Evolutionary conservation across 2,113 vertebrate species (phyloP), one percentile per base, ranked within the genome.

Genomic region (Atrichornis clamosus): DNA sequence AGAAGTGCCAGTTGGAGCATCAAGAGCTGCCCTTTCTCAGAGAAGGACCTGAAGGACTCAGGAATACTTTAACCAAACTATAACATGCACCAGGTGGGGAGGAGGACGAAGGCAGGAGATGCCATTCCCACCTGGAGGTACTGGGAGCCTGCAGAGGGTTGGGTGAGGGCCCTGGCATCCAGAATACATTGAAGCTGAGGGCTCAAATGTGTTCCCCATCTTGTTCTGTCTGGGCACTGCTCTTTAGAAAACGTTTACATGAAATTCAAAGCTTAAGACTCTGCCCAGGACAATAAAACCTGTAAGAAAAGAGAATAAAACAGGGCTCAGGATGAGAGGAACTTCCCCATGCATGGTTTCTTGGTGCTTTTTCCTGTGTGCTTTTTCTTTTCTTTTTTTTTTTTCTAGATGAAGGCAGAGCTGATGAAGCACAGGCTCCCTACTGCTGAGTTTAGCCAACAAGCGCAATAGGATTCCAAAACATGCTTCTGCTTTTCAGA

Each of bases 401-500:
- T 8, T 13, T 12, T 9, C 67, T 67, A 62, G 63, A 49, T 0
- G 22, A 91, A 93, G 72, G 53, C 62, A 83, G 50, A 76, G 24
- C 65, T 83, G 78, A 91, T 84, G 52, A 39, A 91, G 78, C 41
- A 5, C 95, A 95, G 53, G 52, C 46, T 85, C n/a, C 24, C 39
- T 19, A 33, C 46, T 0, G n/a, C 77, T 59, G 33, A 50, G 19
- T 67, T 84, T 87, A 62, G 79, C 56, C 76, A 87, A 68, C 6
- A 7, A 93, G n/a, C 10, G 5, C 65, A 50, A 70, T 23, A 80
- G 74, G 87, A 93, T 32, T 87, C 80, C 75, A 83, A 19, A 10
- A 42, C 52, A 69, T 52, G 37, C 85, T 90, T 92, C 83, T 89
- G 81, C 82, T 82, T 94, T 92, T 91, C 70, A 70, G 50, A 87